These are phyloP conservation scores for Palythoa heliodiscus DNA, from an alignment of 92 coral and sea anemone genomes.

Conservation along the genomic window DNA sequence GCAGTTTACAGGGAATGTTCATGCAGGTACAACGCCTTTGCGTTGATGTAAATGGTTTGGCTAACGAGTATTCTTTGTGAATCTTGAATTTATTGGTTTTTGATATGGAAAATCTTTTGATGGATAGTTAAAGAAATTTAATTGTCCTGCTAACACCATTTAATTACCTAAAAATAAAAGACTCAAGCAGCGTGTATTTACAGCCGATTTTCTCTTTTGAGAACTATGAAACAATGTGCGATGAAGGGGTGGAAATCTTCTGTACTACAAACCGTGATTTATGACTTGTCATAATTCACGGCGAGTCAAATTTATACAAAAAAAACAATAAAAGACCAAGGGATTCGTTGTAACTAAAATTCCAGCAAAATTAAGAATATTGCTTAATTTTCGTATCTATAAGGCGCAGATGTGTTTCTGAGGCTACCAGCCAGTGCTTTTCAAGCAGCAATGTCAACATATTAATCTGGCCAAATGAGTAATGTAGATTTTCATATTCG, in stretches of 20 bases:
- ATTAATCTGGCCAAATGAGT: too few species aligned
- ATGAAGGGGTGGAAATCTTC: conserved; percentile 1
- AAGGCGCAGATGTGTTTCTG: background rate
- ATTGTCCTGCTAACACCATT: conserved; percentile 17
- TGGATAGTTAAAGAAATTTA: conserved; percentile 10
- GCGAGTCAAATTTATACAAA: background rate
- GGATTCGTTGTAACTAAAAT: background rate
- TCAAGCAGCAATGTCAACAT: background rate
- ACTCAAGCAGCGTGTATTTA: background rate
- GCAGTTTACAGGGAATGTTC: background rate
- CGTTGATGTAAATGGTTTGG: background rate
- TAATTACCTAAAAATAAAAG: conserved; percentile 12
- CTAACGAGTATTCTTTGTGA: background rate
- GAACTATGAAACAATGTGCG: conserved; percentile 20
- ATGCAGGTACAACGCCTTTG: background rate
- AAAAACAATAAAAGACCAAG: background rate
- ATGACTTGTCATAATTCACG: conserved; percentile 1
- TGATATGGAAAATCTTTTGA: background rate
- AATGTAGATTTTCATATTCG: too few species aligned
- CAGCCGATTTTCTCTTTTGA: conserved; percentile 10
- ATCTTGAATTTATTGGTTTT: background rate
- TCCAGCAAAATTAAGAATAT: background rate
- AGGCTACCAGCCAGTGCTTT: background rate
- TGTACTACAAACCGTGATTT: background rate
- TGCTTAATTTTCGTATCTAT: background rate